Conservation (phyloP, 2,888 invertebrate species). For the Tigriopus californicus region DNA sequence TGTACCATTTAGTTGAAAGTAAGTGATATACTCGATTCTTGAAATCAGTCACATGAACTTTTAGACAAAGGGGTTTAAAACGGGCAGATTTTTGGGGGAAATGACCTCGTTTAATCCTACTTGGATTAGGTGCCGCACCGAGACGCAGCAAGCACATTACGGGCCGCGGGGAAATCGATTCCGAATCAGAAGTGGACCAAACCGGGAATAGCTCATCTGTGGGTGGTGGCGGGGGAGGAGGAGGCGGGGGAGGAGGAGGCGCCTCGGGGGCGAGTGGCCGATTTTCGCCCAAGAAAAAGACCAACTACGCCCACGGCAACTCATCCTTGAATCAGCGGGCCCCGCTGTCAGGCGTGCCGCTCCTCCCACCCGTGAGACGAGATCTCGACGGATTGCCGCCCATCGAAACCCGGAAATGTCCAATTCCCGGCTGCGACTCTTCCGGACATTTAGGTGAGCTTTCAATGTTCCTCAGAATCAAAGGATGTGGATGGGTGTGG, state of each 20-base stretch:
- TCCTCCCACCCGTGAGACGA: slow-evolving; percentile 4
- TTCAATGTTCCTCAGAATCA: background rate
- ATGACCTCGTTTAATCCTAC: too few relatives aligned
- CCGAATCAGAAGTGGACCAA: background rate
- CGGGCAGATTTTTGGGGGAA: too few relatives aligned
- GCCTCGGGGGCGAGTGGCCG: too few relatives aligned
- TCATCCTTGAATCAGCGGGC: background rate
- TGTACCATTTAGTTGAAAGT: too few relatives aligned
- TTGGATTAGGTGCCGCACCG: background rate
- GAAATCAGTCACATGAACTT: too few relatives aligned
- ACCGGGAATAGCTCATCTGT: too few relatives aligned
- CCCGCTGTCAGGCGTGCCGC: background rate
- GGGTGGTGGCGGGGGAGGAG: background rate
- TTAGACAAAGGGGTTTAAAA: too few relatives aligned
- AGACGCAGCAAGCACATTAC: background rate
- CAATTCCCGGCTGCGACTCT: slow-evolving; percentile 67
- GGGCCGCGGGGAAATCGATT: background rate
- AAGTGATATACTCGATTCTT: too few relatives aligned
- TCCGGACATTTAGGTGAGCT: slow-evolving; percentile 33
- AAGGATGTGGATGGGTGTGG: background rate
- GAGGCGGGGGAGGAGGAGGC: too few relatives aligned
- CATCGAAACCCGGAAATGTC: slow-evolving; percentile 51
- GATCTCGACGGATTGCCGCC: slow-evolving; percentile 17
- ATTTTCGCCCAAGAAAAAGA: background rate
- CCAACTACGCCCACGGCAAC: background rate